Conservation (phyloP, 2,888 invertebrate genomes). For the Tholera decimalis region DNA sequence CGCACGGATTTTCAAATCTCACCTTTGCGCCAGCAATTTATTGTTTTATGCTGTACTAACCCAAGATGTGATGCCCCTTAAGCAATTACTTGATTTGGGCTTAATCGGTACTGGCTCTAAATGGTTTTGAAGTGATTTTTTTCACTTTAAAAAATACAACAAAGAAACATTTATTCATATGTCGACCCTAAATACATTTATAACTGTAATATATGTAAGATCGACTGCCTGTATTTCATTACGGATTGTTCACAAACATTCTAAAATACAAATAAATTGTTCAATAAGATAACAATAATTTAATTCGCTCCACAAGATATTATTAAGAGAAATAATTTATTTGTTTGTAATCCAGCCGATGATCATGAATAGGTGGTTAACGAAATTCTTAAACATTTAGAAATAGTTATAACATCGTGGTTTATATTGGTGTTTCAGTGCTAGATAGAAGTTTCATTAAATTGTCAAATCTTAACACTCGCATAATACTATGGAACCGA, state of each 20-base stretch:
- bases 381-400: background rate
- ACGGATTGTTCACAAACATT: slow-evolving; percentile 32
- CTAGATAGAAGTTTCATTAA: too few species aligned
- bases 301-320: slow-evolving; percentile 2
- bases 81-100: too few species aligned
- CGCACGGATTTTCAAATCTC: too few species aligned
- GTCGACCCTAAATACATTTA: background rate
- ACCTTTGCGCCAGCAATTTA: too few species aligned
- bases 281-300: slow-evolving; percentile 19
- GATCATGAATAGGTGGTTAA: background rate
- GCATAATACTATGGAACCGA: too few species aligned
- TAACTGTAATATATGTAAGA: slow-evolving; percentile 8
- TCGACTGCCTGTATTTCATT: slow-evolving; percentile 22
- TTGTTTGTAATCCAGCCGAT: background rate
- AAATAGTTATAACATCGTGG: background rate
- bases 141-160: too few species aligned
- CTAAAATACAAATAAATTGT: slow-evolving; percentile 35
- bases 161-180: background rate
- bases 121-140: too few species aligned
- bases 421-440: background rate
- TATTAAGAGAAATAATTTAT: slow-evolving; percentile 10
- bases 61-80: too few species aligned
- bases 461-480: too few species aligned
- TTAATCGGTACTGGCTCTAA: too few species aligned
- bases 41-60: too few species aligned